A percentile compares a stretch with the other conserved stretches of the same genome.
Evolutionary conservation across 2,797 vertebrate species (phyloP).

Genomic region (Hydrophis major): DNA sequence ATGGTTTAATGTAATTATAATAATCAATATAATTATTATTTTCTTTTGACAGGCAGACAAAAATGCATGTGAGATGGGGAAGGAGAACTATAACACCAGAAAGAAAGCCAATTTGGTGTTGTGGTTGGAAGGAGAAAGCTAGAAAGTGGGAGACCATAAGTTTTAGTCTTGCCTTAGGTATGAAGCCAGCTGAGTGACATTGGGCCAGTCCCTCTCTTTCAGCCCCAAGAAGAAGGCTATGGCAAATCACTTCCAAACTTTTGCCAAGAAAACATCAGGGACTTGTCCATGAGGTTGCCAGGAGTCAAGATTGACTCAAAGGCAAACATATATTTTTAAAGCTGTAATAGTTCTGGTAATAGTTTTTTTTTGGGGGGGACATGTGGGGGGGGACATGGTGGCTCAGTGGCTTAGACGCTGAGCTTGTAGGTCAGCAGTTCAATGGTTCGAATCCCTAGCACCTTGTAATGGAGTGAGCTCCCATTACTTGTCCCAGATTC

Average conservation of each 20-base stretch:
- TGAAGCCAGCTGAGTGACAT: not conserved
- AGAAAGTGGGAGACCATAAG: not conserved
- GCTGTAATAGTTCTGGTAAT: too few species aligned
- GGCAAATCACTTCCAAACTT: not conserved
- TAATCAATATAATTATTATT: not conserved
- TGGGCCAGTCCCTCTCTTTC: not conserved
- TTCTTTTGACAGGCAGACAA: not conserved
- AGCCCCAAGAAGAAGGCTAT: not conserved
- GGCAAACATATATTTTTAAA: not conserved
- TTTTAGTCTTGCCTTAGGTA: not conserved
- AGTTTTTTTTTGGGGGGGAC: too few species aligned
- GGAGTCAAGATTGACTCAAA: not conserved
- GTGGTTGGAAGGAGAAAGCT: not conserved
- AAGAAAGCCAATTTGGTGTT: not conserved
- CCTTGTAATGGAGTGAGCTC: too few species aligned
- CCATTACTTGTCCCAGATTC: too few species aligned
- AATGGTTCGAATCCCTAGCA: too few species aligned
- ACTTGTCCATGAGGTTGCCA: not conserved
- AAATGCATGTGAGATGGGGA: not conserved
- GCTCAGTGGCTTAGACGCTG: too few species aligned
- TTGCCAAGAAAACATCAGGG: not conserved
- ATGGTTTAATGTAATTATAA: not conserved
- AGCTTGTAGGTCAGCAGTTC: too few species aligned
- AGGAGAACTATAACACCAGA: not conserved
- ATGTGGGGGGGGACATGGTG: too few species aligned